These are phyloP conservation scores for Alces alces DNA, from an alignment of 2,113 vertebrate genomes.

Conservation along the genomic window DNA sequence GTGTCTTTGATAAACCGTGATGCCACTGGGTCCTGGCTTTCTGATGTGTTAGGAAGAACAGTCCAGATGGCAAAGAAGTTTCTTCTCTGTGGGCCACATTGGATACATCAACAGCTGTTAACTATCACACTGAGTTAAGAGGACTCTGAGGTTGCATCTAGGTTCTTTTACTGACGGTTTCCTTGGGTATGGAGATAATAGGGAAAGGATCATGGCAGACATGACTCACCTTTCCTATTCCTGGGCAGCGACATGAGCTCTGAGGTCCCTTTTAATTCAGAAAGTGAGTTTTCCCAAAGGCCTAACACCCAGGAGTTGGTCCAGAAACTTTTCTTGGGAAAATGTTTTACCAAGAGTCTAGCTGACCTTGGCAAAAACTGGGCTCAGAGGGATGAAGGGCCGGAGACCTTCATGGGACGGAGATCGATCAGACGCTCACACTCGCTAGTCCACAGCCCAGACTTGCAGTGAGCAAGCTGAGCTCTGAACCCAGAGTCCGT, in stretches of 20 bases:
- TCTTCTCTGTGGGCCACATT: neutral
- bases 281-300: neutral
- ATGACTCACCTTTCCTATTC: neutral
- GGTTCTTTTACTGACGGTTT: neutral
- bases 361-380: neutral
- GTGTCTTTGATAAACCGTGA: neutral
- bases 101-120: neutral
- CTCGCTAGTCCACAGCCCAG: neutral
- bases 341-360: neutral
- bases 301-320: neutral
- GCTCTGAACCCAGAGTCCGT: neutral
- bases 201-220: neutral
- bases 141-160: neutral
- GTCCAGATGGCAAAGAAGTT: neutral
- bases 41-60: neutral
- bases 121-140: neutral
- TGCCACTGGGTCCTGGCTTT: neutral
- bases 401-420: rapidly evolving
- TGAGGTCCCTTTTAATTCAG: neutral
- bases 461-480: neutral
- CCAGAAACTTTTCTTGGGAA: neutral
- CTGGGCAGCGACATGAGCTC: neutral
- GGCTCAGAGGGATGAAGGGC: neutral
- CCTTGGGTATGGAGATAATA: neutral
- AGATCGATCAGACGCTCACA: rapidly evolving